phyloP scores from a whole-genome alignment of 2,113 vertebrate genomes.

The Puffinus mauretanicus region DNA sequence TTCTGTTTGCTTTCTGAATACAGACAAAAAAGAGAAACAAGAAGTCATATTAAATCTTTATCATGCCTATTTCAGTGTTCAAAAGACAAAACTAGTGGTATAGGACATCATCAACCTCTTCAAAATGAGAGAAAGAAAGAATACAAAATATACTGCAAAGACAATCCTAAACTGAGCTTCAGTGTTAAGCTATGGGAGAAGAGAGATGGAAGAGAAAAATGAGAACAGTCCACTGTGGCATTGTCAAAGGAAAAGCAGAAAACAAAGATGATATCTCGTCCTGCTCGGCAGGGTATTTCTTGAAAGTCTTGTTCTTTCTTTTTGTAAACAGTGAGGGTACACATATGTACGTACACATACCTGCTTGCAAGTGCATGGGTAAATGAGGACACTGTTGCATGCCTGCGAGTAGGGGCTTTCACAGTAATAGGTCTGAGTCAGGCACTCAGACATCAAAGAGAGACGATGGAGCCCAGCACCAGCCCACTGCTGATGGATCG shows the following conservation, averaged over 20 bases:
- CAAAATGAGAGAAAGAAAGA: neutral
- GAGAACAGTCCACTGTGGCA: neutral
- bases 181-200: neutral
- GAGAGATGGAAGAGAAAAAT: neutral
- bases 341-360: fast-evolving
- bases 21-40: neutral
- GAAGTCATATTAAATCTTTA: neutral
- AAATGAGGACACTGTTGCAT: neutral
- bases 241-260: neutral
- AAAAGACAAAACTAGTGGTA: neutral
- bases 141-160: neutral
- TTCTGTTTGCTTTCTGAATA: neutral
- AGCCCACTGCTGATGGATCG: fast-evolving
- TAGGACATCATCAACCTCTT: neutral
- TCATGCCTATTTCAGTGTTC: neutral
- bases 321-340: neutral
- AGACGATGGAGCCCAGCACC: neutral
- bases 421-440: neutral
- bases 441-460: neutral
- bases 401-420: neutral
- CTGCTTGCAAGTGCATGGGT: neutral
- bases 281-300: neutral
- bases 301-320: neutral
- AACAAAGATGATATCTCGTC: neutral
- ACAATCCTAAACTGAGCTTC: neutral